Percentiles rank a stretch among this genome's conserved stretches.
Evolutionary conservation across 2,113 vertebrate species (phyloP).

Genomic region (Tachysurus fulvidraco): DNA sequence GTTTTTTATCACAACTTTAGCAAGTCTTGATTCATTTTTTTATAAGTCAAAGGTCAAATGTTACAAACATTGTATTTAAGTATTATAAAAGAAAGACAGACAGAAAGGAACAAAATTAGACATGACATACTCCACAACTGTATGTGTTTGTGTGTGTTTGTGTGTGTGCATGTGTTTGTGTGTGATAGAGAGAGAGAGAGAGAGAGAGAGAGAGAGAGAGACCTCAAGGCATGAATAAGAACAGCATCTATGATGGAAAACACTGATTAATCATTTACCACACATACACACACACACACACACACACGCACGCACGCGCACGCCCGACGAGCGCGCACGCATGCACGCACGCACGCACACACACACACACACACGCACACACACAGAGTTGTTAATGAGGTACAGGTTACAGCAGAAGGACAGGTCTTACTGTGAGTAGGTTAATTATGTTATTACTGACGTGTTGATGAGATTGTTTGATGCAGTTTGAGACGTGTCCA

Average conservation of each 20-base stretch:
- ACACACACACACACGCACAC: not conserved
- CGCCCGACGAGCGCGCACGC: too few species aligned
- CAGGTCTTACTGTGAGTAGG: not conserved
- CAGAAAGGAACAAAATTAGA: not conserved
- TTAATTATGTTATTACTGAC: slow-evolving; percentile 10
- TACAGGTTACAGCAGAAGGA: slow-evolving; percentile 11
- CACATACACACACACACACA: not conserved
- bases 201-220: too few species aligned
- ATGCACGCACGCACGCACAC: not conserved
- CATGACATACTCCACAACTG: not conserved
- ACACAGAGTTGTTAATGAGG: not conserved
- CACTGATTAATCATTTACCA: not conserved
- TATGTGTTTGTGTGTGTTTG: not conserved
- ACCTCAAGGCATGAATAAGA: not conserved
- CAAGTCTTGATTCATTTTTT: too few species aligned
- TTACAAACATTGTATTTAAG: not conserved
- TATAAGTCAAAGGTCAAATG: not conserved
- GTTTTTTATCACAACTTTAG: too few species aligned
- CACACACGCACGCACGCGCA: not conserved
- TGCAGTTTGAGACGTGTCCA: not conserved
- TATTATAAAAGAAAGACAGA: not conserved
- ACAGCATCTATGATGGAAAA: not conserved
- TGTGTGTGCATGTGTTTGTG: not conserved
- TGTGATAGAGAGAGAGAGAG: not conserved
- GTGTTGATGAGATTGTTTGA: slow-evolving; percentile 14